Evolutionary conservation across 2,888 invertebrate species (phyloP).

Genomic region (Heliconius hortense): DNA sequence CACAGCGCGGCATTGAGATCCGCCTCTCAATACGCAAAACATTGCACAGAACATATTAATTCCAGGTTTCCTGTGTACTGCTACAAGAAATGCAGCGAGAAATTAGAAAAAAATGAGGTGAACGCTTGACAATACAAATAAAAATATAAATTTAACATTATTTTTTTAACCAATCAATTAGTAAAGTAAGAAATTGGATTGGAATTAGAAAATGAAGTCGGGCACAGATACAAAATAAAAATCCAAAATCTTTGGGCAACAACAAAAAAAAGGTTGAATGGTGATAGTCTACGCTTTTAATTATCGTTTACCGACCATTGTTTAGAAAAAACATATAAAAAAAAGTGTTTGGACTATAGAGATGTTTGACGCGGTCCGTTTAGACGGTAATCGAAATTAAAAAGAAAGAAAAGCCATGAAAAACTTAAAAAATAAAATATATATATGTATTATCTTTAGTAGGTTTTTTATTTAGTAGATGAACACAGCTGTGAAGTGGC

Average conservation of each 20-base stretch:
- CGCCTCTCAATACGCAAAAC: too few species aligned
- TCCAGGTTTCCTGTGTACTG: too few species aligned
- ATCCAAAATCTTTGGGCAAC: slow-evolving; percentile 15
- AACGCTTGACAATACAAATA: not conserved
- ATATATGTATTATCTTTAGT: too few species aligned
- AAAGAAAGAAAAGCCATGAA: not conserved
- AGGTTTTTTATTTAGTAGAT: too few species aligned
- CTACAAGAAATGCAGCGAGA: too few species aligned
- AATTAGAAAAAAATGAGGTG: too few species aligned
- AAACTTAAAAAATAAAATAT: not conserved
- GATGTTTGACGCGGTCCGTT: slow-evolving; percentile 38
- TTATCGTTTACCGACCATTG: slow-evolving; percentile 72
- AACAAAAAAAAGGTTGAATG: slow-evolving; percentile 52
- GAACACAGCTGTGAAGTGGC: too few species aligned
- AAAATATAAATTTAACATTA: not conserved
- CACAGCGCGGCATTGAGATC: too few species aligned
- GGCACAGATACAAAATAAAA: slow-evolving; percentile 11
- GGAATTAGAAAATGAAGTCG: slow-evolving; percentile 51
- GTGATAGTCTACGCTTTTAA: slow-evolving; percentile 69
- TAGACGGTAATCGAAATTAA: slow-evolving; percentile 15
- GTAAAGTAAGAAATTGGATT: slow-evolving; percentile 62
- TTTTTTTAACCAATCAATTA: slow-evolving; percentile 68
- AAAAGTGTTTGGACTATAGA: slow-evolving; percentile 41
- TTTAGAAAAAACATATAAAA: slow-evolving; percentile 51
- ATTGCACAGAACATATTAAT: too few species aligned